Evolutionary conservation across 2,888 invertebrate genomes (phyloP), one percentile per base, ranked within the genome.

Genomic region (Parasteatoda lunata): DNA sequence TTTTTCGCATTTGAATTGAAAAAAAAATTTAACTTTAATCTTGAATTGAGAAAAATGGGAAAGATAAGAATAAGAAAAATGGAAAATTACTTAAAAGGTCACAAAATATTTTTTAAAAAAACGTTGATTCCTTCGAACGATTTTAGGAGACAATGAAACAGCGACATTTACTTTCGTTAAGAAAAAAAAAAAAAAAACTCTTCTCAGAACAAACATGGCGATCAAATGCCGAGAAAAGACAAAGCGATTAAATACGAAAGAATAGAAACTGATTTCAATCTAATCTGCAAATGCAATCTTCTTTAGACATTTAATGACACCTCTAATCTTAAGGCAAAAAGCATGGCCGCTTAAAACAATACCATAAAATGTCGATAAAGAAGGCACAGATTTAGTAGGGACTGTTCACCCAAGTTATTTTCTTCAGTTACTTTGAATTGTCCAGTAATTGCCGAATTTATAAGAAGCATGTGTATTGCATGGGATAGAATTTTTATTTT

Each of bases 51-150:
- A 70, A 79, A 79, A 78, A 73, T 13, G 52, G 48, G 66, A 73
- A 68, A 66, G 64, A 73, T 54, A 49, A 59, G 52, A 76, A 76
- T 64, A 48, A 15, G 51, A 64, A 48, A 76, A 65, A 76, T 30
- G 45, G 30, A 47, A 80, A 73, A 80, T 72, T 48, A 52, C 11
- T 72, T 65, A 77, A 73, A 75, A 77, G 72, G 69, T 76, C 65
- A 69, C 68, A 15, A 82, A 59, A 68, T 51, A 52, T 47, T 15
- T n/a, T n/a, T n/a, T n/a, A 82, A 68, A 75, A 68, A 48, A 79
- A 84, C 78, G 78, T 84, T 76, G 84, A 85, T 85, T 85, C 79
- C 79, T 85, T 79, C 64, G 65, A 54, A 54, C 70, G 79, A 85
- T 85, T 85, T 75, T 76, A 49, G 52, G 51, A 69, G 79, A 85